A percentile compares a stretch with the other conserved stretches of the same genome.
These are phyloP conservation scores for Silurus glanis DNA, from an alignment of 2,113 vertebrate genomes.

Conservation along the genomic window DNA sequence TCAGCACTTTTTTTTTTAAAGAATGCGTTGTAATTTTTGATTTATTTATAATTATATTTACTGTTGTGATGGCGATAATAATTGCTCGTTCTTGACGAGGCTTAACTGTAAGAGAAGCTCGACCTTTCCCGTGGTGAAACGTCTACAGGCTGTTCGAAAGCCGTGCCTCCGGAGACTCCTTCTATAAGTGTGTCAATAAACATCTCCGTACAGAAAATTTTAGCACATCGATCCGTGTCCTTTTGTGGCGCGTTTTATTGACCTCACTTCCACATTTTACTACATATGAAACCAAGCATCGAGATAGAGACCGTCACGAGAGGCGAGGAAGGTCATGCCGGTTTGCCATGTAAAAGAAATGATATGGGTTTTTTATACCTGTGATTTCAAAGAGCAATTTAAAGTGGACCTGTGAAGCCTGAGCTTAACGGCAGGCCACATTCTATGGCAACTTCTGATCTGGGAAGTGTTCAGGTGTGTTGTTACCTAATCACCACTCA, in stretches of 20 bases:
- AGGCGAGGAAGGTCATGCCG: background rate
- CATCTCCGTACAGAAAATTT: background rate
- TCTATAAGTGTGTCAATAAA: background rate
- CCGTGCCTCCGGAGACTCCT: background rate
- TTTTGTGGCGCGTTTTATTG: background rate
- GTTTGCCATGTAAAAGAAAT: background rate
- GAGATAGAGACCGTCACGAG: background rate
- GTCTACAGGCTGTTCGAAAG: background rate
- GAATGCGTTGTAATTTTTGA: too few species aligned
- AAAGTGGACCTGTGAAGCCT: background rate
- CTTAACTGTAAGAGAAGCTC: background rate
- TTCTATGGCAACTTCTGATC: background rate
- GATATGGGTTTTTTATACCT: background rate
- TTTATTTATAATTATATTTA: background rate
- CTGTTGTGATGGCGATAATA: background rate
- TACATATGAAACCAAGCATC: background rate
- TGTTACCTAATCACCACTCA: background rate
- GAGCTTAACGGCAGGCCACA: background rate
- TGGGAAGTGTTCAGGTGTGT: background rate
- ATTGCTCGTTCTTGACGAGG: background rate
- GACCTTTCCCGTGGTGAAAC: background rate
- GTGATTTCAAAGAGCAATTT: background rate
- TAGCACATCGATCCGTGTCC: background rate
- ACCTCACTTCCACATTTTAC: background rate
- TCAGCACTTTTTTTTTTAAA: too few species aligned